A percentile compares a stretch with the other conserved stretches of the same genome.
phyloP scores from a whole-genome alignment of 2,113 vertebrate species.

The Pseudopipra pipra region DNA sequence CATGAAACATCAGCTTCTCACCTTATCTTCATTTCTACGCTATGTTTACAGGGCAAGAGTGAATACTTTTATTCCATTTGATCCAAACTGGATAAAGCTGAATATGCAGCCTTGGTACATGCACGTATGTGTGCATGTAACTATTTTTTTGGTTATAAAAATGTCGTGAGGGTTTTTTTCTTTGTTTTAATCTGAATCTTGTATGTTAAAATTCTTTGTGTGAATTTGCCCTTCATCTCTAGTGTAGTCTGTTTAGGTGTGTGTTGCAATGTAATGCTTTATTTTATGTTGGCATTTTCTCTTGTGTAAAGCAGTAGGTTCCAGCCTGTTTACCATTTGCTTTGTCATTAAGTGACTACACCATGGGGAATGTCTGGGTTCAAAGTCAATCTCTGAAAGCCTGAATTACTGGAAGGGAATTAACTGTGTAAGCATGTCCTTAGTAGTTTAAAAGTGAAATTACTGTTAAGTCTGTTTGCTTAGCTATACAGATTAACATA shows the following conservation, averaged over 20 bases:
- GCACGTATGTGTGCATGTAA: background rate
- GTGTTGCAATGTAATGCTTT: background rate
- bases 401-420: conserved; percentile 29
- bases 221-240: background rate
- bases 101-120: background rate
- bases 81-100: background rate
- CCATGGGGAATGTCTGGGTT: conserved; percentile 33
- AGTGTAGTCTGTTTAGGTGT: background rate
- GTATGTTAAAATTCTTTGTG: background rate
- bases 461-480: conserved; percentile 22
- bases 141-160: background rate
- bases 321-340: conserved; percentile 29
- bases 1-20: background rate
- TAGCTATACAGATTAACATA: conserved; percentile 41
- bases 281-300: conserved; percentile 12
- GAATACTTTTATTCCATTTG: background rate
- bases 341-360: conserved; percentile 41
- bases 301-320: conserved; percentile 1
- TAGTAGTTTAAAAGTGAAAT: conserved; percentile 40
- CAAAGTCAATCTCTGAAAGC: conserved; percentile 39
- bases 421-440: conserved; percentile 31
- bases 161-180: background rate
- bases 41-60: background rate
- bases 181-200: background rate
- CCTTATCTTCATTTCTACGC: background rate